Evolutionary conservation across 2,888 invertebrate genomes (phyloP), one percentile per base, ranked within the genome.

Genomic region (Cheilosia grossa): DNA sequence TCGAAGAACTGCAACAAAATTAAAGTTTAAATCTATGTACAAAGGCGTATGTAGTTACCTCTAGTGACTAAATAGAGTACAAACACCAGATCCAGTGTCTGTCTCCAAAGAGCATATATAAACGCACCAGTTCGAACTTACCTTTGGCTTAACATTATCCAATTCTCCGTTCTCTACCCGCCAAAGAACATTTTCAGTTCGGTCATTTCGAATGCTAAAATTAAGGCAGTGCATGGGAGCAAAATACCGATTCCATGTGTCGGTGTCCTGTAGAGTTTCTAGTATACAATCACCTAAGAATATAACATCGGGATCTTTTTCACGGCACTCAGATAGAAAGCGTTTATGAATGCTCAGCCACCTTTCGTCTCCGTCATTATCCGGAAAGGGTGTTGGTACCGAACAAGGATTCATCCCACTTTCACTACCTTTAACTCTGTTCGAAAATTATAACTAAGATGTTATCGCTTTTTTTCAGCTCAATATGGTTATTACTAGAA

Each of bases 221-320:
- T 98, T 98, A 88, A 98, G 94, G 90, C 97, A 96, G 92, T 98
- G 98, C 90, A 98, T 93, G 1, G 98, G 98, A 75, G 96, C 97
- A 94, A 98, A 98, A 93, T 96, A 94, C 89, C 96, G 95, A 90
- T 96, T 95, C 98, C 98, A 98, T 61, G 97, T 94, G 92, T 96
- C 96, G 19, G 96, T 96, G 88, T 96, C 96, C 89, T 96, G 95
- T 88, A 98, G 92, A 59, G 96, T 95, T 92, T 96, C 96, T 80
- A 98, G 93, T 87, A 98, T 94, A 56, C 97, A 97, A 92, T 98
- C 98, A 0, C 98, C 98, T 87, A 98, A 94, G 89, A 98, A 97
- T 88, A 98, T 94, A 37, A 98, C 97, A 91, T 98, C 98, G 15
- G 97, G 97, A 92, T 98, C 98, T 92, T 96, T 96, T 89, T 97